Evolutionary conservation across 2,113 vertebrate genomes (phyloP).

Genomic region (Manacus vitellinus): DNA sequence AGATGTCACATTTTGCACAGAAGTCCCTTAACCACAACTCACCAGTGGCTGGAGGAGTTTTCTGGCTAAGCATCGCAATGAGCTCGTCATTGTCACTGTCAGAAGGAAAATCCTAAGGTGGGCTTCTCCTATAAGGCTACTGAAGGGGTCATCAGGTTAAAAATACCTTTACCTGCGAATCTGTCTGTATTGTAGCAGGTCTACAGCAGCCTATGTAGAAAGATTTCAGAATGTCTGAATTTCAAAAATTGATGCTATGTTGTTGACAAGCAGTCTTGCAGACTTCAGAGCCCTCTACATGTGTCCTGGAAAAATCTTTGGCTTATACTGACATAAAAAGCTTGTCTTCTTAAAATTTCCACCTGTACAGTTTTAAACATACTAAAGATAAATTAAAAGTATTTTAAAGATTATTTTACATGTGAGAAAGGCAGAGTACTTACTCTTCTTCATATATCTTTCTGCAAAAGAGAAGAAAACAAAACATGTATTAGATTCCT

Average conservation of each 20-base stretch:
- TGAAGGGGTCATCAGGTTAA: not conserved
- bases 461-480: slow-evolving; percentile 77
- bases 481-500: slow-evolving; percentile 28
- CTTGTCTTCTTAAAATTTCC: not conserved
- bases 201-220: not conserved
- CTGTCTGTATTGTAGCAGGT: not conserved
- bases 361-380: not conserved
- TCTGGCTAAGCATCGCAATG: not conserved
- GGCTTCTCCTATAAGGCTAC: not conserved
- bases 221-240: not conserved
- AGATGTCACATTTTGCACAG: not conserved
- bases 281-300: not conserved
- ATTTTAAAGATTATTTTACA: not conserved
- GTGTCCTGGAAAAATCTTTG: not conserved
- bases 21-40: not conserved
- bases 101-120: not conserved
- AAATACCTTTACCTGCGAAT: not conserved
- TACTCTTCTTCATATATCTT: slow-evolving; percentile 92
- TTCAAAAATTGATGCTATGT: not conserved
- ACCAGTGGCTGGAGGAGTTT: not conserved
- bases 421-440: slow-evolving; percentile 74
- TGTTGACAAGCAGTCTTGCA: not conserved
- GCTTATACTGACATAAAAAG: not conserved
- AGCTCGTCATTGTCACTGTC: not conserved
- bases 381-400: not conserved